Evolutionary conservation across 1,140 invertebrate genomes (phyloP).

Genomic region (Pseudomyrmex pallidus): DNA sequence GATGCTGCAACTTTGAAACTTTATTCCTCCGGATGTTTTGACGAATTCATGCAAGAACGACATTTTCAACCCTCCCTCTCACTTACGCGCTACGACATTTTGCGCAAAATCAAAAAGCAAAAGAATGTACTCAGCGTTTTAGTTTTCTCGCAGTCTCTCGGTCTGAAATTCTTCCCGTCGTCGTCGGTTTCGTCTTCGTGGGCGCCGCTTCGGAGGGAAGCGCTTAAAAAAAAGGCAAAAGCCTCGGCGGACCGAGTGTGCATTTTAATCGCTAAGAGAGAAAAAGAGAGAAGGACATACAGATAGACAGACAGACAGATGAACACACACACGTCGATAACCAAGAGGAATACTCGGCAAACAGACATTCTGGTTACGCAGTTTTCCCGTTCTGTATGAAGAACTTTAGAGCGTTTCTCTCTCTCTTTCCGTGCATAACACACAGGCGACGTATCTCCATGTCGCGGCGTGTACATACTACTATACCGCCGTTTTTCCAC

Average conservation of each 20-base stretch:
- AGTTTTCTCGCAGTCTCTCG: not conserved
- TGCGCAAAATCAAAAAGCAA: not conserved
- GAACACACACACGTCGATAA: constrained; percentile 10
- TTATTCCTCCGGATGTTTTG: constrained; percentile 15
- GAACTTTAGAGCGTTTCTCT: not conserved
- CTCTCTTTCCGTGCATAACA: constrained; percentile 9
- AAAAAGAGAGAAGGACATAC: too few species aligned
- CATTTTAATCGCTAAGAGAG: constrained; percentile 37
- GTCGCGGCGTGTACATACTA: not conserved
- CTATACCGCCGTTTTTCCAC: constrained; percentile 24
- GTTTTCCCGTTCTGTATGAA: not conserved
- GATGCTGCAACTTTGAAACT: constrained; percentile 15
- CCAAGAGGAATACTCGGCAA: not conserved
- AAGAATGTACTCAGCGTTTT: constrained; percentile 24
- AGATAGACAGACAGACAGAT: not conserved
- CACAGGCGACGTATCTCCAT: constrained; percentile 16
- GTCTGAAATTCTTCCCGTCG: not conserved
- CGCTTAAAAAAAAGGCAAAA: not conserved
- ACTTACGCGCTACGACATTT: constrained; percentile 9
- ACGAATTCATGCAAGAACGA: constrained; percentile 29
- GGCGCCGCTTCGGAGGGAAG: not conserved
- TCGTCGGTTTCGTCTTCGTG: not conserved
- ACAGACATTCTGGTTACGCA: constrained; percentile 22
- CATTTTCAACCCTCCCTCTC: not conserved
- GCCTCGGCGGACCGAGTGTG: constrained; percentile 1